Evolutionary conservation across 1,140 invertebrate genomes (phyloP).

Genomic region (Andricus grossulariae): DNA sequence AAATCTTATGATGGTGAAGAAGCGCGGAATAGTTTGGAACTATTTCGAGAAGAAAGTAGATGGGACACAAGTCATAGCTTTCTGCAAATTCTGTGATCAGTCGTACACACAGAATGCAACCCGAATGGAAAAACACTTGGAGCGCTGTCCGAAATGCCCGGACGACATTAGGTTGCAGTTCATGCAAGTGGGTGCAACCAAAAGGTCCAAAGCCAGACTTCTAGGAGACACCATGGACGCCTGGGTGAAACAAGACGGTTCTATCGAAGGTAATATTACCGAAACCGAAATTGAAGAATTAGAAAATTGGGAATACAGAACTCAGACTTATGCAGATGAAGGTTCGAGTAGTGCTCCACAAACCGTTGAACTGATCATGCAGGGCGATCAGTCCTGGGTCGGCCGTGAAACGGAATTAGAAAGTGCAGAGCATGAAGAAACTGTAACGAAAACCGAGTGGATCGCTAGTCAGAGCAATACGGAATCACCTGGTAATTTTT

Average conservation of each 20-base stretch:
- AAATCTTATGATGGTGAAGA: conserved; percentile 61
- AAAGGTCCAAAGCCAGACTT: conserved; percentile 59
- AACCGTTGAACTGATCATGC: conserved; percentile 42
- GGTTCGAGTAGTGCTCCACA: conserved; percentile 34
- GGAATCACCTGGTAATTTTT: conserved; percentile 46
- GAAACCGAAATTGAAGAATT: conserved; percentile 53
- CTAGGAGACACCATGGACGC: conserved; percentile 45
- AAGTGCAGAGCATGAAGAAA: conserved; percentile 32
- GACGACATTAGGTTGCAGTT: conserved; percentile 62
- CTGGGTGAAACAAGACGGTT: conserved; percentile 55
- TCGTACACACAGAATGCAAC: conserved; percentile 69
- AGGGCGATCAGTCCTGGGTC: conserved; percentile 38
- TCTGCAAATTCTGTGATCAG: conserved; percentile 68
- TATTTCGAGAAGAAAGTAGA: conserved; percentile 67
- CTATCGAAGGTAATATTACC: conserved; percentile 47
- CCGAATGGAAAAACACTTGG: conserved; percentile 66
- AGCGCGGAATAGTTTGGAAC: conserved; percentile 66
- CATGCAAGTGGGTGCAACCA: conserved; percentile 58
- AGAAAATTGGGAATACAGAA: conserved; percentile 56
- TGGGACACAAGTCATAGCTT: conserved; percentile 64
- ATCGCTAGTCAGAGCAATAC: conserved; percentile 34
- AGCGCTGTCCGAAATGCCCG: conserved; percentile 63
- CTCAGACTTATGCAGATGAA: conserved; percentile 39
- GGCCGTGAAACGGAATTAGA: conserved; percentile 28
- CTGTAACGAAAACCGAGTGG: conserved; percentile 36